Evolutionary conservation across 64 coral and sea anemone genomes (phyloP).

Genomic region (Pocillopora damicornis): DNA sequence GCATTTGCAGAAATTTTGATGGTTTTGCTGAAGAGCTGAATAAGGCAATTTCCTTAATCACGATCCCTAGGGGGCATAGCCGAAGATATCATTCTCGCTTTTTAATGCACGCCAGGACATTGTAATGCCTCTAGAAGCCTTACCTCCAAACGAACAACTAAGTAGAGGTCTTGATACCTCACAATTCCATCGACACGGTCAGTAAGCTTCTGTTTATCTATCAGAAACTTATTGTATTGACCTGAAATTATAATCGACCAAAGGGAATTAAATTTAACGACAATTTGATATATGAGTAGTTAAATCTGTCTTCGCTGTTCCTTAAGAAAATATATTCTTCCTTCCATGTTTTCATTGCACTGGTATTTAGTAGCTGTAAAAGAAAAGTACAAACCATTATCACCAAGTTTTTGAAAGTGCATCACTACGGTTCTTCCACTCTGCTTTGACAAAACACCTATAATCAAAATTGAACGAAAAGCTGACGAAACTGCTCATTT

Average conservation of each 20-base stretch:
- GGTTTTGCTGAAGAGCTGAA: too few species aligned
- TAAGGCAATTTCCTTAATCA: too few species aligned
- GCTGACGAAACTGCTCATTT: neutral
- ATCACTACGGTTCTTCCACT: neutral
- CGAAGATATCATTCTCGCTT: too few species aligned
- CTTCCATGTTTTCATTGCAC: too few species aligned
- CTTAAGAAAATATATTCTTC: too few species aligned
- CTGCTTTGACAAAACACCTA: neutral
- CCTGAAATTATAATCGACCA: neutral
- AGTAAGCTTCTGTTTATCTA: neutral
- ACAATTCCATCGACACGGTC: neutral
- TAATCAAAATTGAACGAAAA: neutral
- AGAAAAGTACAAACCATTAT: constrained; percentile 2
- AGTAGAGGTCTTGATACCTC: neutral
- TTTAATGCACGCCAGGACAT: too few species aligned
- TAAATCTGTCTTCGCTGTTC: too few species aligned
- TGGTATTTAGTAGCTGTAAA: neutral
- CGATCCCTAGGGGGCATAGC: too few species aligned
- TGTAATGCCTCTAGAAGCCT: too few species aligned
- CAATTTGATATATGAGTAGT: too few species aligned
- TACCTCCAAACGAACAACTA: constrained; percentile 6
- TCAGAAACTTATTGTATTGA: constrained; percentile 26
- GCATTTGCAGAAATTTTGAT: too few species aligned
- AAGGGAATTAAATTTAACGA: too few species aligned
- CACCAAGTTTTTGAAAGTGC: constrained; percentile 14